phyloP scores from a whole-genome alignment of 2,113 vertebrate genomes.

The Serilophus lunatus region DNA sequence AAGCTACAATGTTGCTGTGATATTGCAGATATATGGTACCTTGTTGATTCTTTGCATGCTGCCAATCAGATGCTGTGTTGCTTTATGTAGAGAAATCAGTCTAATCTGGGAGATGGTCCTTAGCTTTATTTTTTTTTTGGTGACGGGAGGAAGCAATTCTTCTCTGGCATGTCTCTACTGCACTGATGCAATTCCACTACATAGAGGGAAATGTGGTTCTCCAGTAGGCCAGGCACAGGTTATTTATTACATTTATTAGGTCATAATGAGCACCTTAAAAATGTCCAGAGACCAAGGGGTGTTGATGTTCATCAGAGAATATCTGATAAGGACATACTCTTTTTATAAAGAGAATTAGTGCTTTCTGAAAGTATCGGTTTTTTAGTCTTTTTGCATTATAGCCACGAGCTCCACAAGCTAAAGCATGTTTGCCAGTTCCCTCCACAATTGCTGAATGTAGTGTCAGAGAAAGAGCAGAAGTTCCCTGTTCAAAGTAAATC shows the following conservation, averaged over 20 bases:
- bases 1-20: neutral
- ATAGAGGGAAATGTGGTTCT: neutral
- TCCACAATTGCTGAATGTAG: neutral
- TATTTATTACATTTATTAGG: neutral
- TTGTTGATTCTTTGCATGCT: neutral
- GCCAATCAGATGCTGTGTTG: neutral
- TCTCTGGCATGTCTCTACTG: neutral
- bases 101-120: too few relatives aligned
- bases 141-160: neutral
- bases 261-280: neutral
- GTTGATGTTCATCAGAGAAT: neutral
- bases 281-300: neutral
- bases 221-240: neutral
- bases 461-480: neutral
- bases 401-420: neutral
- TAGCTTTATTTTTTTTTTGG: too few relatives aligned
- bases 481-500: neutral
- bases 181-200: neutral
- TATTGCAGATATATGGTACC: neutral
- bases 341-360: neutral
- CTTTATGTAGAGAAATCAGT: neutral
- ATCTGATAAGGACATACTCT: neutral
- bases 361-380: neutral
- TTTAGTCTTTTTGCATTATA: neutral
- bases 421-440: neutral